Evolutionary conservation across 2,888 invertebrate species (phyloP).

Genomic region (Cepaea hortensis): DNA sequence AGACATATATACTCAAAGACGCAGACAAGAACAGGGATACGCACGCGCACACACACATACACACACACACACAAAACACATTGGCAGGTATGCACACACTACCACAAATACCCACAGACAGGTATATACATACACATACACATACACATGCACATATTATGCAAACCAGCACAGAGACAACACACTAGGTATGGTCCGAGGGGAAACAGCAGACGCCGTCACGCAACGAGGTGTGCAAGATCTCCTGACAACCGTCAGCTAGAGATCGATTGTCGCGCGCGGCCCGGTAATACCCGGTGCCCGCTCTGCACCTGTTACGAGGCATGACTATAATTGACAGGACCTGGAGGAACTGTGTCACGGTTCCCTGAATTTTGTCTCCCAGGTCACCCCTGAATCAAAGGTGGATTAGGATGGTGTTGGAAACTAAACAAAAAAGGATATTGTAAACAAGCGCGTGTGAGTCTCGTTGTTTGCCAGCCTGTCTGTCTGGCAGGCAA

Average conservation of each 20-base stretch:
- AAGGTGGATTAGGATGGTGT: too few species aligned
- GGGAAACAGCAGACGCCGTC: too few species aligned
- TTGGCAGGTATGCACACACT: background rate
- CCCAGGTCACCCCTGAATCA: background rate
- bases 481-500: too few species aligned
- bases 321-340: background rate
- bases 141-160: background rate
- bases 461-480: too few species aligned
- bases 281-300: background rate
- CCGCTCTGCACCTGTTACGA: slow-evolving; percentile 9
- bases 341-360: background rate
- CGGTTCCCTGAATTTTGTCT: background rate
- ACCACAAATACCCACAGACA: background rate
- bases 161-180: background rate
- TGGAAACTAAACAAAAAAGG: too few species aligned
- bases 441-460: too few species aligned
- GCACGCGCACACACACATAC: too few species aligned
- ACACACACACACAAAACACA: too few species aligned
- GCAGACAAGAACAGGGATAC: too few species aligned
- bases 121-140: background rate
- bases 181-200: background rate
- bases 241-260: background rate
- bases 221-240: too few species aligned
- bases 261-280: background rate
- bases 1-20: too few species aligned